Percentiles rank a stretch among this genome's conserved stretches.
Evolutionary conservation across 2,797 vertebrate genomes (phyloP).

Genomic region (Sebastes alutus): DNA sequence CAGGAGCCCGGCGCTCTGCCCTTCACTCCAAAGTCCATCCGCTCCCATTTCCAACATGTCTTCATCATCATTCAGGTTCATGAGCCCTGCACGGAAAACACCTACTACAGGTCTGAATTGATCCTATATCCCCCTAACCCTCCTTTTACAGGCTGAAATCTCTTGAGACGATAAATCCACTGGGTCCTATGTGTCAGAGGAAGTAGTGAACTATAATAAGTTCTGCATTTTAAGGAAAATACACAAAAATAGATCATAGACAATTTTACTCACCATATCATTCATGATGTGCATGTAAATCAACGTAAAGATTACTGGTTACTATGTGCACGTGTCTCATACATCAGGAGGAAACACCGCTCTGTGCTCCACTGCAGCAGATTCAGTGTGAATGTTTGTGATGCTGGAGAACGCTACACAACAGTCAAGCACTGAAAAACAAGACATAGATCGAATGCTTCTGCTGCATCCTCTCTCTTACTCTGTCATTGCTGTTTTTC

Average conservation of each 20-base stretch:
- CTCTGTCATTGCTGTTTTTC: constrained; percentile 21
- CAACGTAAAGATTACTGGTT: background rate
- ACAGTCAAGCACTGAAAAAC: constrained; percentile 13
- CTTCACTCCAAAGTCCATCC: constrained; percentile 92
- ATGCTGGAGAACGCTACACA: constrained; percentile 2
- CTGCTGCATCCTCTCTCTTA: constrained; percentile 17
- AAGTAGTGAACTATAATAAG: background rate
- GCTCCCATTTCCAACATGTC: constrained; percentile 94
- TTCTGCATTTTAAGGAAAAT: background rate
- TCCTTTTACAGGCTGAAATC: background rate
- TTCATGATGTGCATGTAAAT: background rate
- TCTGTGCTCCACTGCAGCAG: background rate
- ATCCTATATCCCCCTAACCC: background rate
- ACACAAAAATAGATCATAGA: background rate
- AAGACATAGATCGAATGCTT: constrained; percentile 36
- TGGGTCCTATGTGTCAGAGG: background rate
- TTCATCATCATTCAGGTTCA: constrained; percentile 91
- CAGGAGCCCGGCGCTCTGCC: constrained; percentile 91
- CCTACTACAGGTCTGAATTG: constrained; percentile 87
- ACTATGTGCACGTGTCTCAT: background rate
- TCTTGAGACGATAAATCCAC: background rate
- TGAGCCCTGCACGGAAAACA: constrained; percentile 84
- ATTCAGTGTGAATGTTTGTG: constrained; percentile 4
- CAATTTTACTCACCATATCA: background rate
- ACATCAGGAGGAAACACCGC: background rate